Base-by-base conservation (phyloP, 2,888 invertebrate genomes). In the Tetragonula carbonaria region DNA sequence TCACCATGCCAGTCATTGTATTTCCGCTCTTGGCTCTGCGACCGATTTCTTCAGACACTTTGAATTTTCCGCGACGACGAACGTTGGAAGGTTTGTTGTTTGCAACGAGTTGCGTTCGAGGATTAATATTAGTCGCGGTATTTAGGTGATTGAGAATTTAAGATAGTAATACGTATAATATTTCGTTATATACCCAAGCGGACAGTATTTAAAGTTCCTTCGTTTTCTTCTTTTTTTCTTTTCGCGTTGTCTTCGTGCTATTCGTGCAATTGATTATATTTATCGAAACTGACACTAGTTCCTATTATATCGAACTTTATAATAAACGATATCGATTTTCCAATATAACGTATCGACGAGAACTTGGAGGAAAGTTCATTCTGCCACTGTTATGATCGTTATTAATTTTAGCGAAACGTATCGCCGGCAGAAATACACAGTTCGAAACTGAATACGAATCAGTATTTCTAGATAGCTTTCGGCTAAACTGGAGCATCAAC, bases 1-100 rank as follows among this genome's bases (percentile, higher is more conserved):
- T 82, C 78, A 87, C 87, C 89, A 90, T 89, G 87, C 74, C 78
- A 83, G 75, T 77, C 88, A 85, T 28, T 73, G 33, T 38, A 70
- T 1, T 63, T 53, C 16, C 55, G 2, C 21, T 57, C 21, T 23
- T 21, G n/a, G 51, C 67, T 28, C 14, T 38, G 14, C 23, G 28
- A 51, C 23, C 50, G 53, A 38, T 16, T 33, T 38, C 18, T 38
- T 70, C 18, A 50, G 16, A 4, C 13, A 38, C 21, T 68, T 72
- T 51, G 45, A 14, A 16, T 50, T 53, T 33, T 50, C 14, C 23
- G 4, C 13, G 57, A 16, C 3, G 50, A 59, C 6, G 50, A 51
- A 16, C 2, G 28, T 72, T 28, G 28, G 28, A 28, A 28, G 28
- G 28, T 28, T 28, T 28, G 28, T 28, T 14, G n/a, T 28, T 4